Conservation (phyloP, 2,888 invertebrate genomes). For the Lutraria lutraria region DNA sequence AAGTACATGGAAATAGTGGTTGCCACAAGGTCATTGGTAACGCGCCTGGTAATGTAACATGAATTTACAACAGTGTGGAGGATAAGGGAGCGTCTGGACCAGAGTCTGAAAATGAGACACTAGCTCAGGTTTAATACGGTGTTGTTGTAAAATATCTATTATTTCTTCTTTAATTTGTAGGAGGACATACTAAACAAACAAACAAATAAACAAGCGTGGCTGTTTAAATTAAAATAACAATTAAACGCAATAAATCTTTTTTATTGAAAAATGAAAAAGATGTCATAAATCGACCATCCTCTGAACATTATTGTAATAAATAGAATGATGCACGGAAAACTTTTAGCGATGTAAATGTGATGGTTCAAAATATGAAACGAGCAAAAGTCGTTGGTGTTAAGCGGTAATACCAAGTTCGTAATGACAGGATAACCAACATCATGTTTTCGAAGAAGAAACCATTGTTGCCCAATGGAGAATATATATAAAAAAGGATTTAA, state of each 20-base stretch:
- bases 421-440: too few species aligned
- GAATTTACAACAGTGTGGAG: neutral
- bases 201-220: neutral
- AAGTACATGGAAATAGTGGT: neutral
- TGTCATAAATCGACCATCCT: too few species aligned
- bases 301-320: too few species aligned
- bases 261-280: neutral
- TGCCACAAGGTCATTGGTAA: neutral
- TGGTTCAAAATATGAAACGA: too few species aligned
- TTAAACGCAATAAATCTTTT: neutral
- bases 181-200: neutral
- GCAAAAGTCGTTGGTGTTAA: too few species aligned
- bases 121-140: neutral
- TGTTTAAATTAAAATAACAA: neutral
- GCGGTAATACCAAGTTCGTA: too few species aligned
- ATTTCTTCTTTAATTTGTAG: neutral
- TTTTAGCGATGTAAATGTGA: too few species aligned
- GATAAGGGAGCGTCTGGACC: neutral
- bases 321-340: too few species aligned
- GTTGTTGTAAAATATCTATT: neutral
- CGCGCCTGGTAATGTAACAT: neutral
- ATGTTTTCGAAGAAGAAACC: too few species aligned
- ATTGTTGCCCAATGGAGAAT: too few species aligned
- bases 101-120: neutral
- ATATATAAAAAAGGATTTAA: too few species aligned